Percentiles rank a stretch among this genome's conserved stretches.
These are phyloP conservation scores for Halichondria panicea DNA, from an alignment of 37 sponge, comb jelly and placozoan genomes.

Conservation along the genomic window DNA sequence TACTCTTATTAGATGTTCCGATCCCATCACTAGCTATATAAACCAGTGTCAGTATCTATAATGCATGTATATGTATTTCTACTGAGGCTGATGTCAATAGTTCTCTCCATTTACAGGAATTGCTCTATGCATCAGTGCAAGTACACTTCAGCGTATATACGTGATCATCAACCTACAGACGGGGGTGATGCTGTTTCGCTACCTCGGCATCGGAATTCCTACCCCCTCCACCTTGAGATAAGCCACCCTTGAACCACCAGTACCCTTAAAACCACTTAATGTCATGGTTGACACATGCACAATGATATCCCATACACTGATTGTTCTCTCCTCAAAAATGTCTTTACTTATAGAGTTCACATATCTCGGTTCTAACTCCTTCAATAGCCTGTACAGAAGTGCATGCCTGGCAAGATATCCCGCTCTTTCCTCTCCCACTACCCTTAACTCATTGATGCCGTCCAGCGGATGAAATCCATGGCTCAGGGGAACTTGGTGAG, in stretches of 20 bases:
- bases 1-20: no score
- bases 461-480: slow-evolving; percentile 88
- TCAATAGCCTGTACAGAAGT: background rate
- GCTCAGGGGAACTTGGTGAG: slow-evolving; percentile 81
- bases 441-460: slow-evolving; percentile 91
- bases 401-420: background rate
- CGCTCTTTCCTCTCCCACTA: slow-evolving; percentile 92
- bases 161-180: slow-evolving; percentile 93
- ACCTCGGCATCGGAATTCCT: slow-evolving; percentile 84
- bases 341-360: slow-evolving; percentile 5
- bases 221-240: slow-evolving; percentile 67
- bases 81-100: background rate
- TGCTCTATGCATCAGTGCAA: slow-evolving; percentile 57
- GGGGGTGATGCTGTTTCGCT: slow-evolving; percentile 94
- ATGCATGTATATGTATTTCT: background rate
- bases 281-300: no score
- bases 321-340: slow-evolving; percentile 12
- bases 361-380: slow-evolving; percentile 1
- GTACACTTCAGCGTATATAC: slow-evolving; percentile 84
- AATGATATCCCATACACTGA: background rate
- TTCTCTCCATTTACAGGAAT: slow-evolving; percentile 29
- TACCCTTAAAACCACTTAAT: background rate
- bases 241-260: background rate
- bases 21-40: no score
- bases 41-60: no score